Conservation (phyloP, 2,797 vertebrate genomes). For the Cryptoblepharus egeriae region DNA sequence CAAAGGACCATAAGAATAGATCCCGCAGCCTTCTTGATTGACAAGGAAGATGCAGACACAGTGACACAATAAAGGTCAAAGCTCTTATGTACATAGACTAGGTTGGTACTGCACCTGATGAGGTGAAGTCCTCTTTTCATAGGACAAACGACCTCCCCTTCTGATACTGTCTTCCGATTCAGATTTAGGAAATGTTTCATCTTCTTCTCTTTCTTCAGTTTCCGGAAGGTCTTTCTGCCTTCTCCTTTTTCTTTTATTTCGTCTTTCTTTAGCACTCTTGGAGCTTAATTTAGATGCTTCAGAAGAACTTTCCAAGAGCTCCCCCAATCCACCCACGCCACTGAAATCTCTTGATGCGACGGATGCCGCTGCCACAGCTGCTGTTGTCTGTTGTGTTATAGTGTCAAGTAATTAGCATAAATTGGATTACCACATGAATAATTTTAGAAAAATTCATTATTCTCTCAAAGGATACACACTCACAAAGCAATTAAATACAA, state of each 20-base stretch:
- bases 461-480: not conserved
- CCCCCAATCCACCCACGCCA: slow-evolving; percentile 81
- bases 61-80: too few species aligned
- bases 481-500: not conserved
- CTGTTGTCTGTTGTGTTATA: slow-evolving; percentile 76
- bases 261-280: slow-evolving; percentile 96
- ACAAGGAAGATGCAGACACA: too few species aligned
- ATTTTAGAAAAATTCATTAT: slow-evolving; percentile 2
- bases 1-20: too few species aligned
- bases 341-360: slow-evolving; percentile 81
- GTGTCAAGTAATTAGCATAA: slow-evolving; percentile 42
- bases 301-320: slow-evolving; percentile 88
- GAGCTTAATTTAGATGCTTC: slow-evolving; percentile 91
- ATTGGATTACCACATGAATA: slow-evolving; percentile 6
- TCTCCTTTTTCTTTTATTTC: slow-evolving; percentile 89
- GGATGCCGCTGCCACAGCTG: slow-evolving; percentile 81
- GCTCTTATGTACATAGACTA: not conserved
- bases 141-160: slow-evolving; percentile 82
- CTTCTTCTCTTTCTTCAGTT: slow-evolving; percentile 81
- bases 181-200: slow-evolving; percentile 82
- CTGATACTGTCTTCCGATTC: slow-evolving; percentile 88
- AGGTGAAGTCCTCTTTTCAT: slow-evolving; percentile 88
- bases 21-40: too few species aligned
- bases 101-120: slow-evolving; percentile 83
- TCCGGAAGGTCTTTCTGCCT: slow-evolving; percentile 83